Percentiles rank a stretch among this genome's conserved stretches.
These are phyloP conservation scores for Dicrurus megarhynchus DNA, from an alignment of 2,113 vertebrate genomes.

Conservation along the genomic window DNA sequence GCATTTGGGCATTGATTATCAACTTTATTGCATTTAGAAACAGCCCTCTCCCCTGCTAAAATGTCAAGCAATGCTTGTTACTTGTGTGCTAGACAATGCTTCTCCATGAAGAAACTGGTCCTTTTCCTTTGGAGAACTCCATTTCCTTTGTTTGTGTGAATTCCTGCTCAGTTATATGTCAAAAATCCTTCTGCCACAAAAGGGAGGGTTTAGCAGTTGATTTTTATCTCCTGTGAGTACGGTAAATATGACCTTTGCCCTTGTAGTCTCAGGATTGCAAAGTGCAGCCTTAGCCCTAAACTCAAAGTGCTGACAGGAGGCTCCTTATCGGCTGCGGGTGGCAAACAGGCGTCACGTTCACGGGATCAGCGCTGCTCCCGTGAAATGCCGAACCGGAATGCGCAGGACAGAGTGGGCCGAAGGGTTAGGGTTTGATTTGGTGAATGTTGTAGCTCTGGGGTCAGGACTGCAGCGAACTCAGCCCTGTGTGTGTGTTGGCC, in stretches of 20 bases:
- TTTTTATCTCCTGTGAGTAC: constrained; percentile 10
- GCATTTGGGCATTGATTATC: constrained; percentile 7
- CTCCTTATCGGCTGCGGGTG: not conserved
- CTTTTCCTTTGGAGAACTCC: not conserved
- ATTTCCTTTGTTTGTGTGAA: constrained; percentile 23
- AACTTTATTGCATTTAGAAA: not conserved
- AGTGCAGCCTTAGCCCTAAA: constrained; percentile 31
- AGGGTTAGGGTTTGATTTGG: not conserved
- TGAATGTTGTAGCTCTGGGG: not conserved
- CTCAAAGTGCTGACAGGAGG: constrained; percentile 33
- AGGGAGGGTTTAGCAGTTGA: not conserved
- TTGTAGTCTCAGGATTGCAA: constrained; percentile 26
- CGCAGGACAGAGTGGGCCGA: not conserved
- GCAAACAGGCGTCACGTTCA: not conserved
- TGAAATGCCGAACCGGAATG: not conserved
- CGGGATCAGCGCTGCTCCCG: not conserved
- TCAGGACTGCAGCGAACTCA: not conserved
- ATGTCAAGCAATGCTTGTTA: not conserved
- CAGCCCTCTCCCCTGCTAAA: not conserved
- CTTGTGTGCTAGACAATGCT: not conserved
- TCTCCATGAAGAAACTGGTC: not conserved
- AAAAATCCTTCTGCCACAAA: not conserved
- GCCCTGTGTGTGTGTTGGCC: not conserved
- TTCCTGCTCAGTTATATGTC: constrained; percentile 2
- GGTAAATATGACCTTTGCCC: constrained; percentile 49